A percentile compares a stretch with the other conserved stretches of the same genome.
These are phyloP conservation scores for Troilus luridus DNA, from an alignment of 2,888 invertebrate species.

Conservation along the genomic window DNA sequence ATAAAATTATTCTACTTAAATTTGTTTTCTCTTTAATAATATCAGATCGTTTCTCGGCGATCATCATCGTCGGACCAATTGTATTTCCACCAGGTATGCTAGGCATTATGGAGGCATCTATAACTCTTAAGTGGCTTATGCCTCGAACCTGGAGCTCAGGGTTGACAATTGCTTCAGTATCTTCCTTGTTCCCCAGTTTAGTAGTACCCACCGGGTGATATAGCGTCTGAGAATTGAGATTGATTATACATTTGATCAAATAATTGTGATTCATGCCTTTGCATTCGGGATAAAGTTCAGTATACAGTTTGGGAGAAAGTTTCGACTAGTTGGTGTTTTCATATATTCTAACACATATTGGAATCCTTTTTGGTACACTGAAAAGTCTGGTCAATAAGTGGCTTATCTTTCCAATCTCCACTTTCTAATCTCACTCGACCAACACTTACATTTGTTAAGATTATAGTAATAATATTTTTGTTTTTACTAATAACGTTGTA, in stretches of 20 bases:
- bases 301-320: slow-evolving; percentile 45
- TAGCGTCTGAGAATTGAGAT: slow-evolving; percentile 73
- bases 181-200: slow-evolving; percentile 67
- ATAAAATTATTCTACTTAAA: too few species aligned
- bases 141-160: slow-evolving; percentile 66
- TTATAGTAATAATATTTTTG: slow-evolving; percentile 81
- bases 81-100: slow-evolving; percentile 67
- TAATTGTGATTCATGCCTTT: slow-evolving; percentile 56
- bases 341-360: slow-evolving; percentile 49
- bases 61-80: slow-evolving; percentile 68
- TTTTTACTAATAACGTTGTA: slow-evolving; percentile 79
- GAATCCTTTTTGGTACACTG: slow-evolving; percentile 82
- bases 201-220: slow-evolving; percentile 66
- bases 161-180: slow-evolving; percentile 67
- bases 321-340: slow-evolving; percentile 50
- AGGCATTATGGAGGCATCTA: slow-evolving; percentile 69
- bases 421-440: slow-evolving; percentile 83
- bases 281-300: slow-evolving; percentile 17
- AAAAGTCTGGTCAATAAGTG: slow-evolving; percentile 90
- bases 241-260: slow-evolving; percentile 72
- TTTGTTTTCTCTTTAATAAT: slow-evolving; percentile 58
- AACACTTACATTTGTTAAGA: slow-evolving; percentile 87
- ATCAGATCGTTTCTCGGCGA: slow-evolving; percentile 68
- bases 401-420: slow-evolving; percentile 81
- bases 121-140: slow-evolving; percentile 67